Percentiles rank a stretch among this genome's conserved stretches.
These are phyloP conservation scores for Anthoptus insignis DNA, from an alignment of 2,888 invertebrate species.

Conservation along the genomic window DNA sequence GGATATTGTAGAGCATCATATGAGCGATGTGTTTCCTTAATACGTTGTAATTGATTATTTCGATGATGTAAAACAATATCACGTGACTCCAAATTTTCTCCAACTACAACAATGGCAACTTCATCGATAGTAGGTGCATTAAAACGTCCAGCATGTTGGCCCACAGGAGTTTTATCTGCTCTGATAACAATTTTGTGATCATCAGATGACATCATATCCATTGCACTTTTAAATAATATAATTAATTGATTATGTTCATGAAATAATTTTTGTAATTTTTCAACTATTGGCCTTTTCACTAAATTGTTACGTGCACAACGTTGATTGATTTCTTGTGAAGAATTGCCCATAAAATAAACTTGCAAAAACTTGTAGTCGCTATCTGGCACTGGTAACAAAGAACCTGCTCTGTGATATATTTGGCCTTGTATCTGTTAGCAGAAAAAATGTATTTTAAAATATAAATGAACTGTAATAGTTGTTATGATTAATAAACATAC, in stretches of 20 bases:
- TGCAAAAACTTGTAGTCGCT: constrained; percentile 23
- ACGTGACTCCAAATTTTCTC: constrained; percentile 44
- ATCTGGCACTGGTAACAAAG: constrained; percentile 48
- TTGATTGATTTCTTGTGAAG: not conserved
- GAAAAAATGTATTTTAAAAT: constrained; percentile 36
- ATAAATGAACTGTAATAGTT: constrained; percentile 36
- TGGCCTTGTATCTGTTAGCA: constrained; percentile 50
- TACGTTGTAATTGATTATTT: constrained; percentile 42
- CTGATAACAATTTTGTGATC: constrained; percentile 50
- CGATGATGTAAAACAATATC: constrained; percentile 48
- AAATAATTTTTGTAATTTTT: constrained; percentile 31
- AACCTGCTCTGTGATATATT: constrained; percentile 50
- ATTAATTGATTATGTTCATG: constrained; percentile 47
- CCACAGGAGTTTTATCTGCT: constrained; percentile 52
- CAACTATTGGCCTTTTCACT: not conserved
- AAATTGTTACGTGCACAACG: not conserved
- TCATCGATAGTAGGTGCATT: constrained; percentile 56
- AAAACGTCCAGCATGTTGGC: constrained; percentile 59
- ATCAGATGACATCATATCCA: constrained; percentile 50
- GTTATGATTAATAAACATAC: constrained; percentile 18
- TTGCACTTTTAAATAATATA: constrained; percentile 14
- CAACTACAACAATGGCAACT: constrained; percentile 46
- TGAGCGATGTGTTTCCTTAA: constrained; percentile 48
- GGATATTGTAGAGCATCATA: constrained; percentile 53
- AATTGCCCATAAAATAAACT: not conserved